Evolutionary conservation across 2,797 vertebrate species (phyloP), one percentile per base, ranked within the genome.

Genomic region (Cryptoblepharus egeriae): DNA sequence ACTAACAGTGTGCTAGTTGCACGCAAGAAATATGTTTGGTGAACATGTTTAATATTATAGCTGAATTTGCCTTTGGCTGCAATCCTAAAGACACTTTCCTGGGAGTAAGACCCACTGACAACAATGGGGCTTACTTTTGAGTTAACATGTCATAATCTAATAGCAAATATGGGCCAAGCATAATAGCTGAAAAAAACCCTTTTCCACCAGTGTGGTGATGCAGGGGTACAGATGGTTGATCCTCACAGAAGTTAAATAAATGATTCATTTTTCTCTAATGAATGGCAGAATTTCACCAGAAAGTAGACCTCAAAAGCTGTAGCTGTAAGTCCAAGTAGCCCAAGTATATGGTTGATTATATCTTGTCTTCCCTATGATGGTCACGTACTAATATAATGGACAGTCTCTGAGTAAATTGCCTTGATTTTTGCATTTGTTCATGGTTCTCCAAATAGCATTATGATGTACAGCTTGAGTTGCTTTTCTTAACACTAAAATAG

Each of bases 61-160:
- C 77, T 88, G 80, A 90, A 93, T 93, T 88, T 93, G 85, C 90
- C n/a, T n/a, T n/a, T n/a, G n/a, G n/a, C n/a, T n/a, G n/a, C n/a
- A n/a, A n/a, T n/a, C n/a, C n/a, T n/a, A n/a, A n/a, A n/a, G n/a
- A n/a, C n/a, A n/a, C n/a, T n/a, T n/a, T n/a, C n/a, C n/a, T n/a
- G n/a, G n/a, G n/a, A n/a, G n/a, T n/a, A n/a, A n/a, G n/a, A n/a
- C n/a, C n/a, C n/a, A n/a, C n/a, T n/a, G n/a, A n/a, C n/a, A n/a
- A n/a, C n/a, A n/a, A n/a, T n/a, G n/a, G n/a, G n/a, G n/a, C n/a
- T n/a, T n/a, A n/a, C n/a, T n/a, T n/a, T n/a, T n/a, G n/a, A n/a
- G n/a, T n/a, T n/a, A n/a, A n/a, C n/a, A n/a, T n/a, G n/a, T n/a
- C 90, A 92, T 89, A 87, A 91, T 89, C 89, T 82, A 84, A 90